These are phyloP conservation scores for Heteromormyrus szaboi DNA, from an alignment of 2,797 vertebrate genomes.

Conservation along the genomic window DNA sequence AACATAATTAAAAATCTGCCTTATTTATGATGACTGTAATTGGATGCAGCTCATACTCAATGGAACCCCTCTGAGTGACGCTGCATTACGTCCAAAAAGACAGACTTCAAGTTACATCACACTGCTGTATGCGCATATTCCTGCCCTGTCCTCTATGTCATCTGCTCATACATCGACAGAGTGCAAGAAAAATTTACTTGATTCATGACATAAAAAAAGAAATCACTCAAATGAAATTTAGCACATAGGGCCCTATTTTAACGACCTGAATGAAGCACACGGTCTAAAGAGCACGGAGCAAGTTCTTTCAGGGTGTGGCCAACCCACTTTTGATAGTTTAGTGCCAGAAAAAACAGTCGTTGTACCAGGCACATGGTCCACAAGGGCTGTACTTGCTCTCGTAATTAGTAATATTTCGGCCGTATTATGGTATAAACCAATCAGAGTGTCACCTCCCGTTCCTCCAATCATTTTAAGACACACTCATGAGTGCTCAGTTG, in stretches of 20 bases:
- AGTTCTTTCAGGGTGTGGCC: neutral
- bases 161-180: neutral
- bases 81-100: neutral
- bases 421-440: neutral
- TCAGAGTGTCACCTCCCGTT: neutral
- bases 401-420: neutral
- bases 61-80: neutral
- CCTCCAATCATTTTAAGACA: neutral
- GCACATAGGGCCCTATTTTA: neutral
- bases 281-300: neutral
- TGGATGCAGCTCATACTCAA: neutral
- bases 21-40: neutral
- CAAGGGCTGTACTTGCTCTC: neutral
- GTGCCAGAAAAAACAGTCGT: neutral
- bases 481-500: neutral
- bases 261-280: neutral
- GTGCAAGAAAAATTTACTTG: neutral
- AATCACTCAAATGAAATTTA: neutral
- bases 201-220: neutral
- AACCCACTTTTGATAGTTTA: neutral
- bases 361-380: neutral
- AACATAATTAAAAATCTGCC: neutral
- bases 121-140: neutral
- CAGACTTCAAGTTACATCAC: neutral
- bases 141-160: neutral